A percentile compares a stretch with the other conserved stretches of the same genome.
These are phyloP conservation scores for Frieseomelitta varia DNA, from an alignment of 1,140 invertebrate species.

Conservation along the genomic window DNA sequence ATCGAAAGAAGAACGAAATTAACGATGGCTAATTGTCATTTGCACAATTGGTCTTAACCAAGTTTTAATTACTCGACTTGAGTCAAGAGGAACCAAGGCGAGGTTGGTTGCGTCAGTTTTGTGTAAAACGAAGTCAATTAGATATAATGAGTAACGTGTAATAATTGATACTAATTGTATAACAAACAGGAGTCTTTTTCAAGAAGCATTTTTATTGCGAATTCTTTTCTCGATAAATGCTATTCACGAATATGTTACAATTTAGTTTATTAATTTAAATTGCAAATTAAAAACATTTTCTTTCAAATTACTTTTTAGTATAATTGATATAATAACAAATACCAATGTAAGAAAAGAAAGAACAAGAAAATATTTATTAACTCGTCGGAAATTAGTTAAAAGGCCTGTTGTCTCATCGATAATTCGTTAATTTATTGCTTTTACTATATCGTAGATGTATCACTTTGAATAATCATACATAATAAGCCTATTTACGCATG, in stretches of 20 bases:
- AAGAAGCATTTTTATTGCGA: neutral
- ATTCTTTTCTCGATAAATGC: too few species aligned
- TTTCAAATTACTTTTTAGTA: too few species aligned
- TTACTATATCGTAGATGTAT: too few species aligned
- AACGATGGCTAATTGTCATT: conserved; percentile 41
- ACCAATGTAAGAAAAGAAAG: neutral
- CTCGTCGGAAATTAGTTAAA: too few species aligned
- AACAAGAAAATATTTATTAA: too few species aligned
- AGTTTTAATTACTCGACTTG: conserved; percentile 35
- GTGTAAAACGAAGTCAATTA: conserved; percentile 46
- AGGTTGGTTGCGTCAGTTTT: conserved; percentile 27
- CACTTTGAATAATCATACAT: too few species aligned
- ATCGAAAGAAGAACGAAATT: conserved; percentile 31
- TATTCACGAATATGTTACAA: too few species aligned
- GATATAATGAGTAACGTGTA: conserved; percentile 37
- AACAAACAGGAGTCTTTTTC: neutral
- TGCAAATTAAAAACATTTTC: neutral
- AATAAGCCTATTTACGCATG: too few species aligned
- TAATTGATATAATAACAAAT: neutral
- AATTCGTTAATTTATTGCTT: too few species aligned
- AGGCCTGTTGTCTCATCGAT: too few species aligned
- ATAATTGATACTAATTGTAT: conserved; percentile 16
- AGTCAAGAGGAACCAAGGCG: neutral
- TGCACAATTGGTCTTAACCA: conserved; percentile 28
- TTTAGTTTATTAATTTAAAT: neutral